Evolutionary conservation across 2,113 vertebrate species (phyloP), one percentile per base, ranked within the genome.

Genomic region (Hypocryptadius cinnamomeus): DNA sequence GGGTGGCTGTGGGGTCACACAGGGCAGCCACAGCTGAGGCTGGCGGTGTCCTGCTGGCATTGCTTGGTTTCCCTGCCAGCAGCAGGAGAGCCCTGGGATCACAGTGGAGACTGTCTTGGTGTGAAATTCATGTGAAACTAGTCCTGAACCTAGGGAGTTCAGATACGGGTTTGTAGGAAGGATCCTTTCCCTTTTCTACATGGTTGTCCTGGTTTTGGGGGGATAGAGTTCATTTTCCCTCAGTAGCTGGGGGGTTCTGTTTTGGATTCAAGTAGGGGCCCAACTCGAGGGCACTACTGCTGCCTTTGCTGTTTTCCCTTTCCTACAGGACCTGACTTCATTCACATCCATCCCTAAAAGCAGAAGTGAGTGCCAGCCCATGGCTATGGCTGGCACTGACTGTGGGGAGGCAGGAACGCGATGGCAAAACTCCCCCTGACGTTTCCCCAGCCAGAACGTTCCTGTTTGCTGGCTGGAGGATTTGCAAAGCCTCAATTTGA

Each of bases 41-140:
- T 53, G 77, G 60, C 3, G 0, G 44, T 3, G 3, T 60, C 23
- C 22, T 3, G 10, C 44, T 0, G 0, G 22, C 27, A 5, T 8
- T 3, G 7, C 11, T 65, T 42, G 35, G 33, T 71, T 61, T 37
- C 28, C 2, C 9, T 13, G 64, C 0, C 1, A 15, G 65, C 48
- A 6, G 40, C 40, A 2, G 30, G n/a, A n/a, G 53, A 76, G 10
- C 45, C 0, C 0, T 5, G 23, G 11, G 37, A 10, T 24, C 69
- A 50, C 44, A 6, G 3, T 0, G 35, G 31, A 19, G 53, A n/a
- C 30, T n/a, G 1, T 10, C 15, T 40, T 40, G 1, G 13, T 18
- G 53, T 39, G 65, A 40, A 71, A 44, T 42, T 2, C 12, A 1
- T 2, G 37, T 39, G 40, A 28, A 51, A 37, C 21, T 14, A 14